A percentile compares a stretch with the other conserved stretches of the same genome.
Conservation (phyloP, 2,888 invertebrate genomes). For the Cosmorhoe ocellata region DNA sequence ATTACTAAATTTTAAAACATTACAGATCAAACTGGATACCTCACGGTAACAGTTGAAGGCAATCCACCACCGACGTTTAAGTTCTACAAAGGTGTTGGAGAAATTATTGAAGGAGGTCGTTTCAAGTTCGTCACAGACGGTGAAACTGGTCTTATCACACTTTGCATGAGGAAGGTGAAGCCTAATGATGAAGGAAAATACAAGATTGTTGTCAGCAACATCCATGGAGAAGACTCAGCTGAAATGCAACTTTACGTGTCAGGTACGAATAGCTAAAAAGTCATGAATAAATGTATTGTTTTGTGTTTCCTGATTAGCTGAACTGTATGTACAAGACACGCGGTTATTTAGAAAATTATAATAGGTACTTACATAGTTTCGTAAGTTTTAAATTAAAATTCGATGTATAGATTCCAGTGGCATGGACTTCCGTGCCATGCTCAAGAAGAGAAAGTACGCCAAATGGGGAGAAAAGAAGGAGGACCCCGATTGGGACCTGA, state of each 20-base stretch:
- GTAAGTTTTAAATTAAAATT: conserved; percentile 4
- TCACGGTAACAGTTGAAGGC: conserved; percentile 96
- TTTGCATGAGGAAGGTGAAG: conserved; percentile 97
- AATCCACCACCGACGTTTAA: conserved; percentile 97
- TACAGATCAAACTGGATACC: conserved; percentile 94
- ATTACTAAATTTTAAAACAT: conserved; percentile 1
- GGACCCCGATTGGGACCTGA: conserved; percentile 96
- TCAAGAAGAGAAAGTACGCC: conserved; percentile 97
- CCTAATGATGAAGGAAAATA: conserved; percentile 99
- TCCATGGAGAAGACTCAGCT: conserved; percentile 97
- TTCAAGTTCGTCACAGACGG: conserved; percentile 98
- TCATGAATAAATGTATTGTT: no score
- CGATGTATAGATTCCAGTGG: conserved; percentile 91
- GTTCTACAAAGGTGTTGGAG: conserved; percentile 96
- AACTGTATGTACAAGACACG: no score
- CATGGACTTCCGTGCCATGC: conserved; percentile 99
- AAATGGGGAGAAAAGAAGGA: conserved; percentile 96
- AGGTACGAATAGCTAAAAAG: conserved; percentile 79
- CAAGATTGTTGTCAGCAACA: conserved; percentile 95
- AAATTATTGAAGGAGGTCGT: conserved; percentile 96
- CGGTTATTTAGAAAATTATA: no score
- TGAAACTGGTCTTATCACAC: conserved; percentile 94
- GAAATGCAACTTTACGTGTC: conserved; percentile 98
- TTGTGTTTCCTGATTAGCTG: no score
- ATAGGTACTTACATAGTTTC: no score